Base-by-base conservation (phyloP, 2,888 invertebrate genomes). In the Yponomeuta cagnagella region DNA sequence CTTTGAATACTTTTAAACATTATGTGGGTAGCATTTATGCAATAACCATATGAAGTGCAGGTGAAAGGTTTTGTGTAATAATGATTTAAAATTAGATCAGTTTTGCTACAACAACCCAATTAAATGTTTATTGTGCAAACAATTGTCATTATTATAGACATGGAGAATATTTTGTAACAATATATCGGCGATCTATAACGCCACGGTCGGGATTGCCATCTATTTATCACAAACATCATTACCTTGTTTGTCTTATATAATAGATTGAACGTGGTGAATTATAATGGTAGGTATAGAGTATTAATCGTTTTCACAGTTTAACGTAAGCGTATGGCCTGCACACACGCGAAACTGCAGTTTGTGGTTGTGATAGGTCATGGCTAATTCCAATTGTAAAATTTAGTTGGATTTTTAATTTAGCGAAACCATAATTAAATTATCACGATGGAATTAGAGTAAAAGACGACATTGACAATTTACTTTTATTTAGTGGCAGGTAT, bases 61-160 rank as follows among this genome's bases (percentile, higher is more conserved):
- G 89, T 86, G 89, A 90, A 89, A 89, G 90, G 88, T 77, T 75
- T 75, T 79, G 48, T 43, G 75, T 75, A 58, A 58, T 79, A 81
- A 76, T 85, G 82, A 89, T 87, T 85, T 86, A 86, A 84, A 87
- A 80, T 84, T 78, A 85, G 83, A 87, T 86, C 86, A 85, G 80
- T 83, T 87, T 84, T 85, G 86, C 33, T 66, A 67, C 70, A 70
- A 70, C 76, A 85, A 86, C 81, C 83, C 85, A 86, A 90, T 89
- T 85, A 88, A 86, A 87, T 82, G 77, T 82, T 79, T 82, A 86
- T 89, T 90, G 88, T 84, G 90, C 78, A 90, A 90, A 80, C 77
- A 77, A 79, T 82, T 82, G 83, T 81, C 82, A 80, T 85, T 85
- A 84, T 79, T 78, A 80, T 77, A 80, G 76, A 65, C 33, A 15